Evolutionary conservation across 2,797 vertebrate genomes (phyloP).

Genomic region (Rhinophrynus dorsalis): DNA sequence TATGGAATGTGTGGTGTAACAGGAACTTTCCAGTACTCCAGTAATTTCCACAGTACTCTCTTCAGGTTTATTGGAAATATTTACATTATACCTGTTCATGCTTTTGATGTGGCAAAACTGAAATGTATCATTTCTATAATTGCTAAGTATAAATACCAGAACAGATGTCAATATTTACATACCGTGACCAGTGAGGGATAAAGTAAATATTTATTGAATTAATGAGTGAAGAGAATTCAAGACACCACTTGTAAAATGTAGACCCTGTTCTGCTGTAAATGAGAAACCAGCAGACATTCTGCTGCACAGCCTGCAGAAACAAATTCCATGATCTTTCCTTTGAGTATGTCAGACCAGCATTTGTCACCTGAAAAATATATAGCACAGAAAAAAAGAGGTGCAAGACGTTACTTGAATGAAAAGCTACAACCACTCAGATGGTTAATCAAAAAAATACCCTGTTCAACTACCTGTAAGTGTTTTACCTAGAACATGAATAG

Average conservation of each 20-base stretch:
- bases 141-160: too few relatives aligned
- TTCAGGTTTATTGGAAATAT: too few relatives aligned
- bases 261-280: slow-evolving; percentile 42
- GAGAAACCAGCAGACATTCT: slow-evolving; percentile 42
- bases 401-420: neutral
- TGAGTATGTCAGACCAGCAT: slow-evolving; percentile 53
- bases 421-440: neutral
- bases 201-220: slow-evolving; percentile 42
- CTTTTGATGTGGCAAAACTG: too few relatives aligned
- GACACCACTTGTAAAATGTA: slow-evolving; percentile 36
- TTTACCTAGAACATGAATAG: too few relatives aligned
- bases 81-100: too few relatives aligned
- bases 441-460: too few relatives aligned
- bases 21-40: too few relatives aligned
- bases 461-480: too few relatives aligned
- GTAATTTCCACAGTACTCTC: too few relatives aligned
- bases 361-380: slow-evolving; percentile 46
- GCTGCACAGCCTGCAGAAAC: slow-evolving; percentile 34
- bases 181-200: slow-evolving; percentile 40
- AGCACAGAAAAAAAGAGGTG: slow-evolving; percentile 24
- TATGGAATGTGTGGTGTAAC: too few relatives aligned
- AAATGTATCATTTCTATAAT: too few relatives aligned
- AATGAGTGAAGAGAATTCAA: slow-evolving; percentile 36
- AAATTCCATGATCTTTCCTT: slow-evolving; percentile 42
- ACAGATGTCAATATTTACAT: slow-evolving; percentile 15